Evolutionary conservation across 1,140 invertebrate species (phyloP).

Genomic region (Uloborus diversus): DNA sequence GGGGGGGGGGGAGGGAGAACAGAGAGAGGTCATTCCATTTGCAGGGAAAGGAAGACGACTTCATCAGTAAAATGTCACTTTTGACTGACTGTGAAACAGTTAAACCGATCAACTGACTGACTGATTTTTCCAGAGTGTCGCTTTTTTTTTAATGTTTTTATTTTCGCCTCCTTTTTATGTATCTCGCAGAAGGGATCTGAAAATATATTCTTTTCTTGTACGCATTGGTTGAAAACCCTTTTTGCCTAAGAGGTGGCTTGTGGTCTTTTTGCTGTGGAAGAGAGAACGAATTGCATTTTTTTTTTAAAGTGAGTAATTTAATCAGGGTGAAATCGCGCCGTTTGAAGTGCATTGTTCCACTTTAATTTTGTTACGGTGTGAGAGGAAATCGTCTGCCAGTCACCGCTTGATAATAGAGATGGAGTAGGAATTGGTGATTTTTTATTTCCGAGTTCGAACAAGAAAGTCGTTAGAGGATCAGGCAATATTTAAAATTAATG

Average conservation of each 20-base stretch:
- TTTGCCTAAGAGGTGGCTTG: conserved; percentile 41
- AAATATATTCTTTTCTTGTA: conserved; percentile 8
- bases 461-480: no score
- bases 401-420: neutral
- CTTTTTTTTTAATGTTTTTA: neutral
- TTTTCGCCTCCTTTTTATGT: neutral
- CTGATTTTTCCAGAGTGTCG: conserved; percentile 46
- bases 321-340: conserved; percentile 19
- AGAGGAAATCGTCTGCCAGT: neutral
- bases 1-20: neutral
- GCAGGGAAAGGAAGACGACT: conserved; percentile 31
- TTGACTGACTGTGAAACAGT: conserved; percentile 51
- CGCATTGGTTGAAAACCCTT: neutral
- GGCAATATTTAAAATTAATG: no score
- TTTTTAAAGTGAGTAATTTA: conserved; percentile 2
- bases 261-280: conserved; percentile 18
- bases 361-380: conserved; percentile 24
- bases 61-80: conserved; percentile 54
- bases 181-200: neutral
- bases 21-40: conserved; percentile 49
- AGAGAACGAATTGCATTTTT: conserved; percentile 14
- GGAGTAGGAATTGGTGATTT: neutral
- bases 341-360: conserved; percentile 12
- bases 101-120: conserved; percentile 49
- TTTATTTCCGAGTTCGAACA: no score